Evolutionary conservation across 2,888 invertebrate species (phyloP).

Genomic region (Cheilosia urbana): DNA sequence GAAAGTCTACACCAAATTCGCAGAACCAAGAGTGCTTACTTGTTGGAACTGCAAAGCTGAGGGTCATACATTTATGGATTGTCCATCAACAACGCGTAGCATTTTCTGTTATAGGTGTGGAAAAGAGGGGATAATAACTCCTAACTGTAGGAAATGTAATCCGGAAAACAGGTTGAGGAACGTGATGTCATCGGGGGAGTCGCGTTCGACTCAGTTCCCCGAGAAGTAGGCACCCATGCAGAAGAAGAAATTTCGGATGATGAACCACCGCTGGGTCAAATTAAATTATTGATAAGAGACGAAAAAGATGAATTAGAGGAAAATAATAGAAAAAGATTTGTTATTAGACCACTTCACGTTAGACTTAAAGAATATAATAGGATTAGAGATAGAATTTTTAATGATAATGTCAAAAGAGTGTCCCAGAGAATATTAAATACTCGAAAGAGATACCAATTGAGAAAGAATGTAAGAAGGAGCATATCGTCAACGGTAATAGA

Average conservation of each 20-base stretch:
- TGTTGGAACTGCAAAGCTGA: conserved; percentile 8
- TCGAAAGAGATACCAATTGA: background rate
- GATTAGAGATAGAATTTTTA: conserved; percentile 18
- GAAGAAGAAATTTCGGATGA: background rate
- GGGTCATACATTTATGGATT: conserved; percentile 2
- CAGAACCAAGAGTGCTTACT: background rate
- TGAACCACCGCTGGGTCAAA: background rate
- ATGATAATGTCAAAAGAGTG: background rate
- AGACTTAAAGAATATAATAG: conserved; percentile 4
- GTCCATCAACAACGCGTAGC: background rate
- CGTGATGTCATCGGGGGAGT: background rate
- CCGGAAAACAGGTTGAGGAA: conserved; percentile 20
- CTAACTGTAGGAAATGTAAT: background rate
- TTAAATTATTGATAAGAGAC: no score
- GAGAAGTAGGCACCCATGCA: no score
- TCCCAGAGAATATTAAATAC: background rate
- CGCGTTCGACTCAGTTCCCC: no score
- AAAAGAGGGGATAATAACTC: background rate
- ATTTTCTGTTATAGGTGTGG: conserved; percentile 3
- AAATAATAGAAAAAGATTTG: background rate
- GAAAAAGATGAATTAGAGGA: background rate
- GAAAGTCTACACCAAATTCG: no score
- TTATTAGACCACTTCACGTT: conserved; percentile 3
- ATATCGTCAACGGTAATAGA: background rate
- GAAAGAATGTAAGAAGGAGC: background rate